Base-by-base conservation (phyloP, 2,888 invertebrate species). In the Tanytarsus gracilentus region DNA sequence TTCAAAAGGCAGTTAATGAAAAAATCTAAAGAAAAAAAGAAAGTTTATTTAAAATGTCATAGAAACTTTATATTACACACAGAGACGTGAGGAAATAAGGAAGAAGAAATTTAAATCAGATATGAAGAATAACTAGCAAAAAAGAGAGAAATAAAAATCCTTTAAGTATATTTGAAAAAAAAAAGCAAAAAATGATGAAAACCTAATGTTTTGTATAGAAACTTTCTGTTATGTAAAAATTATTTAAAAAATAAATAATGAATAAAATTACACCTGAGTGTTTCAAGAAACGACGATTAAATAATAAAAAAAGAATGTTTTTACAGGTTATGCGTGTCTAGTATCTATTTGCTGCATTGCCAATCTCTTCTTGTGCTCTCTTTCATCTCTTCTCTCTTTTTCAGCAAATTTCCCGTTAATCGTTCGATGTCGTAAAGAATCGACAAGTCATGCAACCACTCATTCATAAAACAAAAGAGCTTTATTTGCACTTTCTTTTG, bases 131-230 rank as follows among this genome's bases (percentile, higher is more conserved):
- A 55, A 61, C 49, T 61, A 53, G 39, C 29, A 61, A 39, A 25
- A 61, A 61, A 52, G 30, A 53, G 16, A 50, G n/a, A n/a, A n/a
- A n/a, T n/a, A 50, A 18, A 49, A 36, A 50, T 14, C 1, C 33
- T 23, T 48, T 29, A 50, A 60, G 36, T 48, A 40, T 29, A 59
- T 48, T 30, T 16, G 30, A 29, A 29, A 39, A 39, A 53, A n/a
- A 51, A 53, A 53, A 53, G 51, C 51, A 51, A 53, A 55, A 40
- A 40, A 55, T 40, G 55, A 61, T n/a, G n/a, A n/a, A n/a, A 61
- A 63, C 50, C 61, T 62, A 61, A 63, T 63, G 63, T 63, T 63
- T 63, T 63, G 63, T 63, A 63, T 63, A 63, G 63, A 61, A 59
- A 58, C 61, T 63, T 63, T 63, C 63, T 63, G 63, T 63, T 63